Evolutionary conservation across 2,888 invertebrate species (phyloP).

Genomic region (Dynastes hyllus): DNA sequence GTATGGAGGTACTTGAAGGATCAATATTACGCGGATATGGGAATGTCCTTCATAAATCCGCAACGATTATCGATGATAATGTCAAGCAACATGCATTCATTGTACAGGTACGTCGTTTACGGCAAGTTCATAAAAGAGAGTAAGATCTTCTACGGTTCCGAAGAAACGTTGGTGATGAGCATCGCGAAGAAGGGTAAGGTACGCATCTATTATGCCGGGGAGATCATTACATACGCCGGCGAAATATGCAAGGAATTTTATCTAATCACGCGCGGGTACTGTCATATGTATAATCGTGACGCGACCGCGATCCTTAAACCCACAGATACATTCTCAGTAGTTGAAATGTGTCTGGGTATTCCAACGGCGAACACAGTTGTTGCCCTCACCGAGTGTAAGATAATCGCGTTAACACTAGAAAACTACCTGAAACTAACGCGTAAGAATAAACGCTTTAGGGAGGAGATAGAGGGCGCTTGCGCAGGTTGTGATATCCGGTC

Average conservation of each 20-base stretch:
- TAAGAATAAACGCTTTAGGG: conserved; percentile 18
- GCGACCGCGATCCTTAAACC: neutral
- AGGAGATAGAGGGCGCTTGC: conserved; percentile 20
- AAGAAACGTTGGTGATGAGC: conserved; percentile 51
- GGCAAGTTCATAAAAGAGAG: conserved; percentile 23
- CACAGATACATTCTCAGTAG: conserved; percentile 53
- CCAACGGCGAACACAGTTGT: conserved; percentile 56
- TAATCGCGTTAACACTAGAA: conserved; percentile 45
- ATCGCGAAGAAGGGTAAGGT: conserved; percentile 51
- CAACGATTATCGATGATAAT: conserved; percentile 4
- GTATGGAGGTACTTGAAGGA: conserved; percentile 45
- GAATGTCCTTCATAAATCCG: conserved; percentile 58
- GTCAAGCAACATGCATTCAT: conserved; percentile 31
- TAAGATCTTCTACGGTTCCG: conserved; percentile 15
- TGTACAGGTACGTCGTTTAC: conserved; percentile 41
- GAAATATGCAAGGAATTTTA: conserved; percentile 58
- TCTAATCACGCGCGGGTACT: conserved; percentile 58
- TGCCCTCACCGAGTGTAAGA: conserved; percentile 56
- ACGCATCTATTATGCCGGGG: conserved; percentile 54
- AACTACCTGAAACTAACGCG: conserved; percentile 25
- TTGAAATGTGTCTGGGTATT: conserved; percentile 56
- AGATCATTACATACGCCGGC: conserved; percentile 58
- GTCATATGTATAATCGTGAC: conserved; percentile 51
- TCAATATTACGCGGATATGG: conserved; percentile 56
- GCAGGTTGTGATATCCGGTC: neutral